A percentile compares a stretch with the other conserved stretches of the same genome.
phyloP scores from a whole-genome alignment of 2,797 vertebrate genomes.

The Neomorphus geoffroyi region DNA sequence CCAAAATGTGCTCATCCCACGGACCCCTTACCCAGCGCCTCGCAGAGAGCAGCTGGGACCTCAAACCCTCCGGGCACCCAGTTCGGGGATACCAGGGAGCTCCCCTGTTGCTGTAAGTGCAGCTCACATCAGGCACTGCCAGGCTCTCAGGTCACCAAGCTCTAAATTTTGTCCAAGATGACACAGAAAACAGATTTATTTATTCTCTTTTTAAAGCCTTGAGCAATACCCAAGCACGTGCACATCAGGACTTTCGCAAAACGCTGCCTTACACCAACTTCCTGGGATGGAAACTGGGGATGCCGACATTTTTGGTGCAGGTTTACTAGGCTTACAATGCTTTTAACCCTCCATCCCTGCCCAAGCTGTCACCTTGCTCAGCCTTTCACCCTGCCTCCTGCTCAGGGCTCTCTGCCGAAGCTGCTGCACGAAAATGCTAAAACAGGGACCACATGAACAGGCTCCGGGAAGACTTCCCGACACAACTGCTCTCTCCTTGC shows the following conservation, averaged over 20 bases:
- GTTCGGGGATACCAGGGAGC: background rate
- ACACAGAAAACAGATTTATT: background rate
- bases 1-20: rapidly evolving
- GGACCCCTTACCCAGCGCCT: background rate
- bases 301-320: background rate
- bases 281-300: background rate
- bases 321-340: background rate
- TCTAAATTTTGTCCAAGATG: background rate
- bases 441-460: background rate
- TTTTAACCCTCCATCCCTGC: background rate
- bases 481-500: background rate
- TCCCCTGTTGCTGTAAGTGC: background rate
- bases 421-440: background rate
- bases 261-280: rapidly evolving
- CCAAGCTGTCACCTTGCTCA: background rate
- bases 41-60: background rate
- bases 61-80: background rate
- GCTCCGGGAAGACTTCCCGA: background rate
- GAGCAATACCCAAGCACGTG: background rate
- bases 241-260: background rate
- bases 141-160: background rate
- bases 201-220: background rate
- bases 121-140: rapidly evolving
- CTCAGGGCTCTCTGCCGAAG: background rate
- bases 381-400: background rate